A percentile compares a stretch with the other conserved stretches of the same genome.
Evolutionary conservation across 1,140 invertebrate species (phyloP).

Genomic region (Drosophila tropicalis): DNA sequence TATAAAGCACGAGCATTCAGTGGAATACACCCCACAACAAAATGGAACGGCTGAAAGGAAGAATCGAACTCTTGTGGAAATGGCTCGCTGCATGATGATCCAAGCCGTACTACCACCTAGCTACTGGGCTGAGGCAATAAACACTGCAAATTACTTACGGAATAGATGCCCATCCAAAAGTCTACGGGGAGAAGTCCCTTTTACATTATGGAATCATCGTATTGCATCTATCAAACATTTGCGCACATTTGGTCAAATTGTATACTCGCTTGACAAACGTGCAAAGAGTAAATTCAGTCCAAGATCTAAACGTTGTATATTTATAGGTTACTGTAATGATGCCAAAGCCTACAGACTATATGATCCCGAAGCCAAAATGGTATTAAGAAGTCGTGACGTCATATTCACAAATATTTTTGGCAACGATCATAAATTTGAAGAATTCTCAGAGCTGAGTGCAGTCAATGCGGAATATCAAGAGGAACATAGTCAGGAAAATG

Average conservation of each 20-base stretch:
- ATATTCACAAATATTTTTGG: neutral
- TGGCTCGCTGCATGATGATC: conserved; percentile 61
- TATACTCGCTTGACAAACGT: too few relatives aligned
- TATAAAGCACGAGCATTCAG: too few relatives aligned
- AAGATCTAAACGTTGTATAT: too few relatives aligned
- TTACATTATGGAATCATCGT: too few relatives aligned
- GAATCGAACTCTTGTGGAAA: conserved; percentile 72
- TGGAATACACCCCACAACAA: conserved; percentile 35
- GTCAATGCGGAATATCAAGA: neutral
- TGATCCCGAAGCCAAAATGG: neutral
- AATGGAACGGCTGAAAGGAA: conserved; percentile 48
- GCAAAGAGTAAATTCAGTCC: too few relatives aligned
- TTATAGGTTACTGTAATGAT: too few relatives aligned
- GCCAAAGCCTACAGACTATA: neutral
- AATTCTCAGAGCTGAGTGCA: neutral
- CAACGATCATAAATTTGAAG: neutral
- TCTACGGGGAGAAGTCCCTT: too few relatives aligned
- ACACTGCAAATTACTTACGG: conserved; percentile 47
- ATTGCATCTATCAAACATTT: too few relatives aligned
- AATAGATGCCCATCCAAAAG: too few relatives aligned
- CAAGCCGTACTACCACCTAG: conserved; percentile 31
- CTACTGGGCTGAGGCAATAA: conserved; percentile 35
- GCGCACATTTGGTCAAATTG: too few relatives aligned
- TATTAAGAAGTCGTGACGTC: neutral
- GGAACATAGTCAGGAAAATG: neutral